These are phyloP conservation scores for Antheraea assamensis DNA, from an alignment of 2,888 invertebrate species.

Conservation along the genomic window DNA sequence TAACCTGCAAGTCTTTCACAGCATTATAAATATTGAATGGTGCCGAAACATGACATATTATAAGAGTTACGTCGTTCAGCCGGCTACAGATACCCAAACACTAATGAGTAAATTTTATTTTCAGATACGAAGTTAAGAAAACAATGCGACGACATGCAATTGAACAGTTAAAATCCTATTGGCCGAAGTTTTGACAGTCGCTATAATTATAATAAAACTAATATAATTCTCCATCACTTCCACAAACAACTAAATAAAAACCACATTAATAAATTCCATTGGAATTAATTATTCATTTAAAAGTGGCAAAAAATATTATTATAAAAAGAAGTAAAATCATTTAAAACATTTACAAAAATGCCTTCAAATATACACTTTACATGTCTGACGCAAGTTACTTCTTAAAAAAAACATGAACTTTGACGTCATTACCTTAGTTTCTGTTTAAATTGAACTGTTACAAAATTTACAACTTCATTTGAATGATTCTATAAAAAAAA, in stretches of 20 bases:
- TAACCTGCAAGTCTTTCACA: no score
- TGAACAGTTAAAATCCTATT: neutral
- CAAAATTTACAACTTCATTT: neutral
- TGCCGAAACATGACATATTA: no score
- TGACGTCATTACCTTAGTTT: neutral
- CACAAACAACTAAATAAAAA: neutral
- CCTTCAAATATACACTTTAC: neutral
- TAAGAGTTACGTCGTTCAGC: no score
- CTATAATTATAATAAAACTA: neutral
- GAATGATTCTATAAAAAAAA: neutral
- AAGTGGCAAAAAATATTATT: neutral
- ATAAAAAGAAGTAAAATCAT: neutral
- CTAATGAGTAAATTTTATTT: neutral
- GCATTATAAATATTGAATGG: no score
- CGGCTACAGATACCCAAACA: no score
- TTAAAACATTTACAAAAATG: neutral
- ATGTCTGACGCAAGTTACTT: neutral
- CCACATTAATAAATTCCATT: neutral
- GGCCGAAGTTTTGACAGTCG: neutral
- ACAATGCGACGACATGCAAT: neutral
- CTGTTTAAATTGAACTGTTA: neutral
- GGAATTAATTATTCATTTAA: neutral
- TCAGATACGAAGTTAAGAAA: neutral
- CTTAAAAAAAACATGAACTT: neutral
- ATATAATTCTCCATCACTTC: neutral